A percentile compares a stretch with the other conserved stretches of the same genome.
These are phyloP conservation scores for Pelagia noctiluca DNA, from an alignment of 30 jellyfish, hydroid and myxozoan genomes.

Conservation along the genomic window DNA sequence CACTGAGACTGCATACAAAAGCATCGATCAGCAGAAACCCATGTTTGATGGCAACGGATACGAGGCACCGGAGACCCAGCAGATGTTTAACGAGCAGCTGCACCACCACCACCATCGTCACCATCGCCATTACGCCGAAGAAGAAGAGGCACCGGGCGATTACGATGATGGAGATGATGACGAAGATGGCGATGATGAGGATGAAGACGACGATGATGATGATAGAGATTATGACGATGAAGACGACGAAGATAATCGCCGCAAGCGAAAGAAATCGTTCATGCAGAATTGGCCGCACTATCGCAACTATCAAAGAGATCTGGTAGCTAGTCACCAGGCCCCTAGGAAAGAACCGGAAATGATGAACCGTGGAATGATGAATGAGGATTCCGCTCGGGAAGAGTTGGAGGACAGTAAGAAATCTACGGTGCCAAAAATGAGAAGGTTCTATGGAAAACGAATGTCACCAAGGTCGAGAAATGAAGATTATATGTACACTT, in stretches of 20 bases:
- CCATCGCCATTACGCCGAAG: constrained; percentile 55
- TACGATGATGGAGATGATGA: constrained; percentile 64
- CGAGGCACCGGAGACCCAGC: constrained; percentile 46
- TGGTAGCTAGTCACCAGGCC: constrained; percentile 5
- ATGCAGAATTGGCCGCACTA: constrained; percentile 39
- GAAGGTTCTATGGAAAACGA: background rate
- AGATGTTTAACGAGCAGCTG: constrained; percentile 52
- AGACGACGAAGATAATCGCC: constrained; percentile 57
- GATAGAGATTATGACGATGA: constrained; percentile 45
- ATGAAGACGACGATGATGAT: constrained; percentile 40
- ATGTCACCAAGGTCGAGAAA: constrained; percentile 2
- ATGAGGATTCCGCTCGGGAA: constrained; percentile 38
- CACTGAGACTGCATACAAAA: constrained; percentile 57
- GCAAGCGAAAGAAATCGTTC: constrained; percentile 47
- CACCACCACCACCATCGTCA: constrained; percentile 68
- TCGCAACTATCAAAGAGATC: constrained; percentile 57
- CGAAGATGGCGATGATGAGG: constrained; percentile 54
- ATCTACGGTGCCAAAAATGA: constrained; percentile 58
- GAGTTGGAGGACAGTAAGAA: constrained; percentile 74
- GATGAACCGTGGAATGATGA: constrained; percentile 59
- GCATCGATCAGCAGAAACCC: constrained; percentile 66
- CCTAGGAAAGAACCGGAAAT: constrained; percentile 15
- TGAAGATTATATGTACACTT: constrained; percentile 50
- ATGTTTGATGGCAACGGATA: constrained; percentile 48
- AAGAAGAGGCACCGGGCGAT: constrained; percentile 42